Percentiles rank a stretch among this genome's conserved stretches.
Evolutionary conservation across 2,888 invertebrate genomes (phyloP).

Genomic region (Nasonovia ribisnigri): DNA sequence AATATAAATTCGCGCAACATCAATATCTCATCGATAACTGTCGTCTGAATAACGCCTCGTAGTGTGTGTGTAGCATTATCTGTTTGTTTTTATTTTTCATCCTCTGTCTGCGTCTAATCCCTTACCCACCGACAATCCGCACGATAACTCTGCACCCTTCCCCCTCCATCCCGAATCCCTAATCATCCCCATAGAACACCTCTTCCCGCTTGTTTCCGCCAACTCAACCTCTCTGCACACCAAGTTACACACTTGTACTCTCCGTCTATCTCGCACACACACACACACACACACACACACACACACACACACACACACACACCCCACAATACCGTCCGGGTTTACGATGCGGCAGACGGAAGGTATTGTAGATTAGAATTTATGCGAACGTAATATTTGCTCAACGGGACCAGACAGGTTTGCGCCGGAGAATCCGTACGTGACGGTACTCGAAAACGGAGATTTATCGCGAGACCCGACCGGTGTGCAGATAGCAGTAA

Average conservation of each 20-base stretch:
- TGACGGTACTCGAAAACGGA: conserved; percentile 38
- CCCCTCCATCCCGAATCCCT: neutral
- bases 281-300: neutral
- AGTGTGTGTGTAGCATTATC: neutral
- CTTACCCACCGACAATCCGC: neutral
- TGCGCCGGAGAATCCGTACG: conserved; percentile 26
- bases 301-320: neutral
- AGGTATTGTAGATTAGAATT: conserved; percentile 20
- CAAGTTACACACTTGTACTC: neutral
- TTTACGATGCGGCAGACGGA: neutral
- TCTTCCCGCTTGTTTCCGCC: rapidly evolving
- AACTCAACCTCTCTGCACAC: neutral
- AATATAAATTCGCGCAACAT: neutral
- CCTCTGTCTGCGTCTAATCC: neutral
- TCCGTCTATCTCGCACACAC: too few species aligned
- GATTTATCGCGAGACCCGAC: conserved; percentile 37
- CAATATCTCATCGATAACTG: conserved; percentile 16
- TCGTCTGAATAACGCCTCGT: neutral
- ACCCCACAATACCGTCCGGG: neutral
- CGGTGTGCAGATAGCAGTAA: neutral
- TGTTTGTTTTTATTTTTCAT: neutral
- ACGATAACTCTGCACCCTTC: neutral
- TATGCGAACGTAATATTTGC: conserved; percentile 36
- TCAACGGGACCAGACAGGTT: neutral
- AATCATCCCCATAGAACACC: neutral